Percentiles rank a stretch among this genome's conserved stretches.
Conservation (phyloP, 2,113 vertebrate genomes). For the Alces alces region DNA sequence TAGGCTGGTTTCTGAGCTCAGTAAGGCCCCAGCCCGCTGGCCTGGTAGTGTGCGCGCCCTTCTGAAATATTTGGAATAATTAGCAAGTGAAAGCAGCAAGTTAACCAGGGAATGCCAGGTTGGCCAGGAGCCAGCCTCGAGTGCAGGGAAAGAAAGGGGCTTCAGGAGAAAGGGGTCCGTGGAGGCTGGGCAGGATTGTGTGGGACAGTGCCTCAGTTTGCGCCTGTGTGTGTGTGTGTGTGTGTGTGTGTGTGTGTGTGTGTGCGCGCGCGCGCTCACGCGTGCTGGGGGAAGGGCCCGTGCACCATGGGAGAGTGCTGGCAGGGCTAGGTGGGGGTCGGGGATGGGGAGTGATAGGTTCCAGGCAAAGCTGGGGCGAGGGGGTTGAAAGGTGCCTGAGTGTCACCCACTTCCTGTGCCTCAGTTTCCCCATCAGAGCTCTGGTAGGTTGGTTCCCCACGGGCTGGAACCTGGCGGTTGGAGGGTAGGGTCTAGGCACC, state of each 20-base stretch:
- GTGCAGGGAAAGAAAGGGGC: slow-evolving; percentile 64
- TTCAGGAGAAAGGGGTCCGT: slow-evolving; percentile 64
- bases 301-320: not conserved
- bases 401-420: not conserved
- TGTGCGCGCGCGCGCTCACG: rapidly evolving
- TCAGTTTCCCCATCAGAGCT: not conserved
- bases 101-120: slow-evolving; percentile 70
- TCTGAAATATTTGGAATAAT: slow-evolving; percentile 84
- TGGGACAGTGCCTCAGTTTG: not conserved
- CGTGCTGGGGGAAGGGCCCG: not conserved
- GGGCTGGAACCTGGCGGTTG: rapidly evolving
- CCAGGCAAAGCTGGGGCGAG: not conserved
- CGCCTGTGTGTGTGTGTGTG: rapidly evolving
- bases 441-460: not conserved
- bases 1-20: not conserved
- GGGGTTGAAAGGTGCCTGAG: not conserved
- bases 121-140: slow-evolving; percentile 71
- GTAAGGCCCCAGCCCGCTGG: not conserved
- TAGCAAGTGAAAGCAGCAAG: slow-evolving; percentile 84
- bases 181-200: slow-evolving; percentile 33
- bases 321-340: not conserved
- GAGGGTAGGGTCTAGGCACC: not conserved
- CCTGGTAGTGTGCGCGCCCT: not conserved
- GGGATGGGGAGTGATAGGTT: not conserved
- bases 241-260: not conserved